These are phyloP conservation scores for Cossypha niveicapilla DNA, from an alignment of 2,797 vertebrate genomes.

Conservation along the genomic window DNA sequence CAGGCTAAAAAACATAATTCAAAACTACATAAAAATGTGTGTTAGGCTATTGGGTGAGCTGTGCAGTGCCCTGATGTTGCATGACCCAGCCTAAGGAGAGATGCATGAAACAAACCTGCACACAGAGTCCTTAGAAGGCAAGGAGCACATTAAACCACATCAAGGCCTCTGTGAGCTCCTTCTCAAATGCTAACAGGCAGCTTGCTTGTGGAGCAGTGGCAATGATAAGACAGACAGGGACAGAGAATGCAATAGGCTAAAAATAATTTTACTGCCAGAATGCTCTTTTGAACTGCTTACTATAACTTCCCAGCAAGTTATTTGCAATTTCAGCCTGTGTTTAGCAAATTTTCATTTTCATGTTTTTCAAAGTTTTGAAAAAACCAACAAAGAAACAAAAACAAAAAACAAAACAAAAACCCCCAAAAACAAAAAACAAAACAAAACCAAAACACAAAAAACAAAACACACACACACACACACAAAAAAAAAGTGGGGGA, in stretches of 20 bases:
- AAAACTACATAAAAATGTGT: not conserved
- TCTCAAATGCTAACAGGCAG: not conserved
- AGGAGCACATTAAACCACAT: constrained; percentile 4
- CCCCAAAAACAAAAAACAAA: too few relatives aligned
- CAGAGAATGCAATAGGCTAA: not conserved
- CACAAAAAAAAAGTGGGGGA: not conserved
- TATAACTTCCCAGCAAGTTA: not conserved
- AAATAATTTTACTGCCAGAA: constrained; percentile 18
- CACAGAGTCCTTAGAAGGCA: not conserved
- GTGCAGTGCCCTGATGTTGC: not conserved
- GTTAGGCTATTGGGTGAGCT: not conserved
- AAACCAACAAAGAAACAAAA: not conserved
- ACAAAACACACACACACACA: too few relatives aligned
- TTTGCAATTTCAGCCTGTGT: not conserved
- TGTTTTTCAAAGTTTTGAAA: not conserved
- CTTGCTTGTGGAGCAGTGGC: not conserved
- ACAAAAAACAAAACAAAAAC: not conserved
- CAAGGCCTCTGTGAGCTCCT: not conserved
- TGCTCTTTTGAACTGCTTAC: constrained; percentile 1
- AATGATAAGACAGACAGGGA: not conserved
- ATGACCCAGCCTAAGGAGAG: not conserved
- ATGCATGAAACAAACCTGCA: not conserved
- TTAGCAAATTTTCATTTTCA: not conserved
- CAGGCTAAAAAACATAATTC: not conserved
- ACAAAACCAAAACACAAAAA: not conserved